phyloP scores from a whole-genome alignment of 35 echinoderm and acorn worm species.

The Lytechinus pictus region DNA sequence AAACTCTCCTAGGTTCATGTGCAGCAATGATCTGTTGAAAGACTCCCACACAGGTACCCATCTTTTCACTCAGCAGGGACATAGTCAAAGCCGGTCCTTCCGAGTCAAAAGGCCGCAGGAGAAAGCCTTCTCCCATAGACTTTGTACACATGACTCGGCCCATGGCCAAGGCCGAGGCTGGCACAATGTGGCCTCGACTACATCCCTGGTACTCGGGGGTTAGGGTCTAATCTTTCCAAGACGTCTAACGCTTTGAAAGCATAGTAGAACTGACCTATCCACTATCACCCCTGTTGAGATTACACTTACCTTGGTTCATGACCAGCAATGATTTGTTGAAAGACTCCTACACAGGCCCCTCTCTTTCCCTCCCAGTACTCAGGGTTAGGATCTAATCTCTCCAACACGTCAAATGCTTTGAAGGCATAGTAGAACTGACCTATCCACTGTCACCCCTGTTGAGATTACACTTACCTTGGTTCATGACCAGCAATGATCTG shows the following conservation, averaged over 20 bases:
- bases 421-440: constrained; percentile 95
- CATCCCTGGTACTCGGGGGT: constrained; percentile 98
- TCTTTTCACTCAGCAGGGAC: constrained; percentile 65
- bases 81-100: too few relatives aligned
- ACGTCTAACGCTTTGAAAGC: constrained; percentile 96
- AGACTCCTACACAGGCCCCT: constrained; percentile 95
- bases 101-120: too few relatives aligned
- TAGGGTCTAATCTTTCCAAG: constrained; percentile 90
- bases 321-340: constrained; percentile 97
- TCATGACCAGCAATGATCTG: constrained; percentile 98
- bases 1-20: constrained; percentile 91
- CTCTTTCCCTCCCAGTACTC: constrained; percentile 99
- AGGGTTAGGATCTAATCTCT: constrained; percentile 93
- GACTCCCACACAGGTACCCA: constrained; percentile 93
- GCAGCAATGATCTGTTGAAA: constrained; percentile 99
- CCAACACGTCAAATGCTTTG: constrained; percentile 94
- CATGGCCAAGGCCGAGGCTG: too few relatives aligned
- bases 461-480: constrained; percentile 75
- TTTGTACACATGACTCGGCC: too few relatives aligned
- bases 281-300: too few relatives aligned
- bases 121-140: too few relatives aligned
- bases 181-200: too few relatives aligned
- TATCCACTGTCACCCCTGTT: too few relatives aligned
- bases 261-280: constrained; percentile 89
- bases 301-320: constrained; percentile 93